Base-by-base conservation (phyloP, 2,113 vertebrate species). In the Hiodon tergisus region DNA sequence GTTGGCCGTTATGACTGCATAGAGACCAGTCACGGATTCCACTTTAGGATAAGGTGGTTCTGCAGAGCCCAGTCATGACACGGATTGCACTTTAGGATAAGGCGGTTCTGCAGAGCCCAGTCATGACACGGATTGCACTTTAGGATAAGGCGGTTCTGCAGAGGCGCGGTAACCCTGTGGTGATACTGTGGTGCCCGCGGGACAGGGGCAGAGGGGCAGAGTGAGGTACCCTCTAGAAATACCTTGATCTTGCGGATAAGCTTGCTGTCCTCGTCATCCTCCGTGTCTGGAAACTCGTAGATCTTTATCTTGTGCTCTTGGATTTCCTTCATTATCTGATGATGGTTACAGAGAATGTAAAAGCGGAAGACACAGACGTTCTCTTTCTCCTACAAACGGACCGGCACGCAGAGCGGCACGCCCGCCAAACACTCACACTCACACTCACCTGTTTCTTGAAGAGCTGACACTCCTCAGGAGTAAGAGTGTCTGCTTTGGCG, bases 381-480 rank as follows among this genome's bases (percentile, higher is more conserved):
- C 50, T 68, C 17, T 4, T 14, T 65, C 47, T 46, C 51, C 72
- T 9, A 58, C 61, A 53, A 17, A 63, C 54, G 77, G 51, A 63
- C 6, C 13, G 54, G 13, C 48, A 61, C 54, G 17, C 69, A 48
- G 5, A 76, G 60, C 71, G 51, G 68, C 50, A 72, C 63, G 3
- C 4, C 13, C n/a, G 3, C 17, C 46, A 48, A 10, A 66, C 3
- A 16, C 48, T 47, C 55, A 78, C 66, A 47, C 13, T 17, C 11
- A 59, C n/a, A 57, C 75, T 14, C 31, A 91, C 92, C 91, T 92
- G 91, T 78, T 93, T 93, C 79, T 93, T 93, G 79, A 93, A 93
- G 4, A 90, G 89, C 79, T 93, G 91, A 80, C 92, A 93, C 80
- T 93, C 92, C 76, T 93, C 92, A 0, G 92, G 90, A 5, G 92